Percentiles rank a stretch among this genome's conserved stretches.
These are phyloP conservation scores for Alsophila aescularia DNA, from an alignment of 2,888 invertebrate species.

Conservation along the genomic window DNA sequence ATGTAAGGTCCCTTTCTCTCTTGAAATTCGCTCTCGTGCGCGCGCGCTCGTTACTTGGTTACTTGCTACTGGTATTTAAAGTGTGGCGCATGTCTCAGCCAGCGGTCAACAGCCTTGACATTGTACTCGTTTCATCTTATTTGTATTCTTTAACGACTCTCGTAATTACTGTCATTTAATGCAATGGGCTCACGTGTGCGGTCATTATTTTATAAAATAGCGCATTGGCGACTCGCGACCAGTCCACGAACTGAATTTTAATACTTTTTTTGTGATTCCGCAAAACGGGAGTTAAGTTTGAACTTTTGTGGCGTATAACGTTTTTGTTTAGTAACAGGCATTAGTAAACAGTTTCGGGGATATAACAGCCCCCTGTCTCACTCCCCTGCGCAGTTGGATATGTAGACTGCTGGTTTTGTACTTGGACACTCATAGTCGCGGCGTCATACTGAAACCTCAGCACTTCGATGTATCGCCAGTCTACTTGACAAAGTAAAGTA, in stretches of 20 bases:
- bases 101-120: constrained; percentile 78
- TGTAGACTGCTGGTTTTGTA: too few species aligned
- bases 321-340: too few species aligned
- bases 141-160: constrained; percentile 54
- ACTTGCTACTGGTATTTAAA: constrained; percentile 7
- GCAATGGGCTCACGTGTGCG: constrained; percentile 52
- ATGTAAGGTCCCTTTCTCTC: too few species aligned
- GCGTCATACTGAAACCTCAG: too few species aligned
- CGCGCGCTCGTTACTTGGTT: constrained; percentile 4
- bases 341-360: too few species aligned
- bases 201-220: constrained; percentile 38
- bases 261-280: background rate
- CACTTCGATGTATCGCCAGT: too few species aligned
- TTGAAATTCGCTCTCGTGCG: background rate
- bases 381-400: too few species aligned
- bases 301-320: too few species aligned
- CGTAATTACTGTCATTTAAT: constrained; percentile 55
- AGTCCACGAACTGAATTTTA: constrained; percentile 1
- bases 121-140: constrained; percentile 67
- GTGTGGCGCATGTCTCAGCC: constrained; percentile 35
- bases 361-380: too few species aligned
- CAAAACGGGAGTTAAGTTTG: background rate
- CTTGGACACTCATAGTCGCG: too few species aligned
- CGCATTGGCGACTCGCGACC: background rate
- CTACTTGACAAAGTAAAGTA: too few species aligned